Base-by-base conservation (phyloP, 23 tunicate species). In the Ciona savignyi region DNA sequence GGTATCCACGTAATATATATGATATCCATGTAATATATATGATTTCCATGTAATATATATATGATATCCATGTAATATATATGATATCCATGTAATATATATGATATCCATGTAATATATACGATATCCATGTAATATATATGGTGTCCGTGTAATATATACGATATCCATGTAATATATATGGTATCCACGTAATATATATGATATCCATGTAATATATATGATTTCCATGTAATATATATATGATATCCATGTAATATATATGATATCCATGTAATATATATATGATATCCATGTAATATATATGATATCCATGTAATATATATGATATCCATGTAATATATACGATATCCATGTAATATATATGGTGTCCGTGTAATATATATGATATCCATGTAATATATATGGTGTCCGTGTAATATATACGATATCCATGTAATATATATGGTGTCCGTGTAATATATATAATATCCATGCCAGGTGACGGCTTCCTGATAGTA, bases 401-500 rank as follows among this genome's bases (percentile, higher is more conserved):
- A n/a, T n/a, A n/a, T n/a, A n/a, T n/a, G n/a, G n/a, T n/a, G n/a
- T n/a, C n/a, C n/a, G n/a, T n/a, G n/a, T n/a, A n/a, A n/a, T n/a
- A n/a, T n/a, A n/a, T n/a, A n/a, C n/a, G n/a, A n/a, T n/a, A n/a
- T n/a, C n/a, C n/a, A n/a, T 49, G 61, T 20, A 49, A 49, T 49
- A 11, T 49, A 20, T 49, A n/a, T n/a, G 15, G 20, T 20, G 20
- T n/a, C n/a, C n/a, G n/a, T 63, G 28, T 9, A 25, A 9, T n/a
- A 63, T 4, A 23, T 25, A n/a, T 63, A 63, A 63, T 63, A 63
- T 63, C 6, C 22, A 63, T 63, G 26, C 22, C 70, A 87, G 96
- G 97, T 22, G 97, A 91, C 80, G 97, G 97, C 3, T 91, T 91
- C 73, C 84, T 91, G 1, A 80, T 91, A 29, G 97, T 91, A 19